Evolutionary conservation across 2,113 vertebrate genomes (phyloP).

Genomic region (Pseudorectes ferrugineus): DNA sequence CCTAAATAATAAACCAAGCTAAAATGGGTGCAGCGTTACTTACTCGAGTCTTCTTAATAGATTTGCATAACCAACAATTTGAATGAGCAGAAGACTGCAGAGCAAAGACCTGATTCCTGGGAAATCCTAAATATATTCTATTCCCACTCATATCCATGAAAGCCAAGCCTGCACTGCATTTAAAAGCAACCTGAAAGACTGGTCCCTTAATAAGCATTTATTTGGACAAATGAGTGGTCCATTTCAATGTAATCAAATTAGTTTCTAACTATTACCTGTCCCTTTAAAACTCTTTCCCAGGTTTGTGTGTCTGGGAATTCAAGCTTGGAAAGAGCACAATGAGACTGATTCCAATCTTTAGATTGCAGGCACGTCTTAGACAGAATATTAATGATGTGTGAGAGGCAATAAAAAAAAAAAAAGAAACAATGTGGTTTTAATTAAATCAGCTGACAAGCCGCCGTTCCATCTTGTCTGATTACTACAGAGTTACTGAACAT

Average conservation of each 20-base stretch:
- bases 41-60: constrained; percentile 6
- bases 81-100: constrained; percentile 15
- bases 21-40: constrained; percentile 15
- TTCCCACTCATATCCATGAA: constrained; percentile 37
- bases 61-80: constrained; percentile 45
- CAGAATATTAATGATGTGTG: constrained; percentile 60
- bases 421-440: constrained; percentile 46
- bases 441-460: constrained; percentile 56
- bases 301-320: constrained; percentile 60
- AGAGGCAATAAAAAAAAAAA: constrained; percentile 41
- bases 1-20: constrained; percentile 30
- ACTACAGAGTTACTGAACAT: constrained; percentile 39
- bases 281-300: constrained; percentile 59
- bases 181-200: constrained; percentile 54
- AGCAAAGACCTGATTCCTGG: constrained; percentile 45
- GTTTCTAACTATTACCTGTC: constrained; percentile 50
- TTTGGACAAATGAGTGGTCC: constrained; percentile 39
- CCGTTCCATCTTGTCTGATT: constrained; percentile 49
- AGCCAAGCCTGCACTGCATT: not conserved
- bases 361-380: constrained; percentile 42
- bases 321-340: constrained; percentile 49
- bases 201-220: constrained; percentile 40
- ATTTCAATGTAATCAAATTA: constrained; percentile 54
- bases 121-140: constrained; percentile 46
- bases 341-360: constrained; percentile 59